Base-by-base conservation (phyloP, 2,888 invertebrate genomes). In the Rhyacophila evoluta region DNA sequence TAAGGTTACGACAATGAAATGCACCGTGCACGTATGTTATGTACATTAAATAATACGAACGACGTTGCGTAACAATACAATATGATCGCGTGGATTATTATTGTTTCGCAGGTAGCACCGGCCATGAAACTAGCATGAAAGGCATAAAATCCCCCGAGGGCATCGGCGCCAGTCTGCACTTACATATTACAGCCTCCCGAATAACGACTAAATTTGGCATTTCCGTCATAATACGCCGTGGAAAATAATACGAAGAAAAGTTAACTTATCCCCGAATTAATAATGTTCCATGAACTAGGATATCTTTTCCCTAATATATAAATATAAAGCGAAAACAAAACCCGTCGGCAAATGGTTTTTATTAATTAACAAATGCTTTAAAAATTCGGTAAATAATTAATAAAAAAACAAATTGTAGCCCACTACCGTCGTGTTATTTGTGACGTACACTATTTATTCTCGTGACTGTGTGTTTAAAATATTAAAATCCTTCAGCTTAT, bases 161-260 rank as follows among this genome's bases (percentile, higher is more conserved):
- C 33, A n/a, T 28, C 69, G 69, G 69, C 69, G 69, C 69, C 69
- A 33, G 69, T 33, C 69, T 28, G 25, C 55, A 55, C 55, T 55
- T 55, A 55, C 69, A 28, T 3, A 3, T 12, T 33, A 28, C 69
- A 69, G 33, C 28, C 69, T 29, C 69, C 69, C 69, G 69, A 69
- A 69, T 69, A 69, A 69, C 28, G 29, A 69, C 69, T 69, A 69
- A 69, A 69, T 69, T 69, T 69, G 69, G 69, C 69, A 69, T 69
- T 69, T 69, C 69, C 69, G 69, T 28, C 69, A 11, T 69, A 5
- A 69, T 55, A 25, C 25, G 25, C 15, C 2, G 12, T 19, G 8
- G 25, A 25, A 19, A 2, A 10, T 8, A 1, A 55, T 8, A 55
- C 25, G 19, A 55, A 19, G 55, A 55, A 25, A 55, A 55, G 55